These are phyloP conservation scores for Serilophus lunatus DNA, from an alignment of 2,113 vertebrate genomes.

Conservation along the genomic window DNA sequence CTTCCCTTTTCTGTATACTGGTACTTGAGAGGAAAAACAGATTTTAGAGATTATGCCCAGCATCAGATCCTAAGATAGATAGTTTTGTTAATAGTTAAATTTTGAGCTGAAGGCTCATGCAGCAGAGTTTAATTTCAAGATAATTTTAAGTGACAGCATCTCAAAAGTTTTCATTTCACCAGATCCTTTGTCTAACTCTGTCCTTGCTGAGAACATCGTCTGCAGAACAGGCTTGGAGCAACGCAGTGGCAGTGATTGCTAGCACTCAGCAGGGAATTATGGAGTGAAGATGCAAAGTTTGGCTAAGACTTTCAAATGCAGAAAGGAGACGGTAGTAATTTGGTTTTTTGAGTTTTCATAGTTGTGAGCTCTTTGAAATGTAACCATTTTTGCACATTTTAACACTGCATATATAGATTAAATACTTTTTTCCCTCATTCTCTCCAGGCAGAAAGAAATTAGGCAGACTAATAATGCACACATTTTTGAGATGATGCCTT, in stretches of 20 bases:
- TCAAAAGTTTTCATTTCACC: not conserved
- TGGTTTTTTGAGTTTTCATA: not conserved
- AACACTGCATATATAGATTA: not conserved
- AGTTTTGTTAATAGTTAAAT: not conserved
- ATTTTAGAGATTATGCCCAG: not conserved
- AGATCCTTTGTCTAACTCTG: not conserved
- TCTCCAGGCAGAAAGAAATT: slow-evolving; percentile 10
- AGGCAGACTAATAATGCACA: not conserved
- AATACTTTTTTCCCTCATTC: not conserved
- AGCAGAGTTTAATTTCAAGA: not conserved
- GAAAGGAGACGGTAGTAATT: not conserved
- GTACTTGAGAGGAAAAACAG: not conserved
- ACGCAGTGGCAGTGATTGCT: accelerated
- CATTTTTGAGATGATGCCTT: not conserved
- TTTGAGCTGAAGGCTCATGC: not conserved
- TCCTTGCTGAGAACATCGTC: not conserved
- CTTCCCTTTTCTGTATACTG: not conserved
- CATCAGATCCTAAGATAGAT: not conserved
- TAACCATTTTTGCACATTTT: not conserved
- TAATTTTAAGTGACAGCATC: not conserved
- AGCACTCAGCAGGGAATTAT: not conserved
- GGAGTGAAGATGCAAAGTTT: not conserved
- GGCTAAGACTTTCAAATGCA: not conserved
- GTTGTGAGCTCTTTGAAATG: not conserved
- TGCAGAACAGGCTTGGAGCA: not conserved